Evolutionary conservation across 2,888 invertebrate genomes (phyloP).

Genomic region (Tetranychus piercei): DNA sequence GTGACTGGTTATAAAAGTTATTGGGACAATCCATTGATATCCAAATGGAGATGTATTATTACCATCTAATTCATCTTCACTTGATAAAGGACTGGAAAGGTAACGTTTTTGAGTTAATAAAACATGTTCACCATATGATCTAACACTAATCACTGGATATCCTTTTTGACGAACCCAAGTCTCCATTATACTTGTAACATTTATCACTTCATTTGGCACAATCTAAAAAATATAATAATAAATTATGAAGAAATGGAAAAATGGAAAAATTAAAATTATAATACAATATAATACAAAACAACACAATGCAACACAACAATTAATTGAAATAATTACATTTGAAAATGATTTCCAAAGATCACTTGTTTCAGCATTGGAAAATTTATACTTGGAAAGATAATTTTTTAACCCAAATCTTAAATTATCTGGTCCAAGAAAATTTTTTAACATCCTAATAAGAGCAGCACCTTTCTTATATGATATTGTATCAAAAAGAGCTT

Average conservation of each 20-base stretch:
- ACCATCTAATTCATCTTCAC: conserved; percentile 21
- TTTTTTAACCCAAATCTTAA: conserved; percentile 41
- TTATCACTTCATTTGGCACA: conserved; percentile 17
- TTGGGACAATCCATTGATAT: conserved; percentile 67
- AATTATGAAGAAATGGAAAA: background rate
- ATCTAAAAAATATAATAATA: background rate
- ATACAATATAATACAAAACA: background rate
- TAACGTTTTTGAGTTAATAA: conserved; percentile 55
- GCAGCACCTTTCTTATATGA: conserved; percentile 58
- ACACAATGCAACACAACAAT: background rate
- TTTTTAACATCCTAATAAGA: conserved; percentile 50
- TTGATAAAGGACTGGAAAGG: conserved; percentile 42
- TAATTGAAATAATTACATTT: conserved; percentile 33
- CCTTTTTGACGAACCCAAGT: conserved; percentile 82
- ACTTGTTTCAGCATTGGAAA: conserved; percentile 52
- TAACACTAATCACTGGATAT: conserved; percentile 53
- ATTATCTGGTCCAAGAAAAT: conserved; percentile 45
- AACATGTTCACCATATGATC: conserved; percentile 33
- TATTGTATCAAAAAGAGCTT: conserved; percentile 54
- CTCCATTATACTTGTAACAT: conserved; percentile 45
- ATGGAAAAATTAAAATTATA: background rate
- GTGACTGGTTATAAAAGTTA: conserved; percentile 47
- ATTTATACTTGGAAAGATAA: conserved; percentile 49
- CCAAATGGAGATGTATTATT: conserved; percentile 31
- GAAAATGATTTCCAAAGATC: conserved; percentile 62